A percentile compares a stretch with the other conserved stretches of the same genome.
Conservation (phyloP, 2,888 invertebrate species). For the Tachina fera region DNA sequence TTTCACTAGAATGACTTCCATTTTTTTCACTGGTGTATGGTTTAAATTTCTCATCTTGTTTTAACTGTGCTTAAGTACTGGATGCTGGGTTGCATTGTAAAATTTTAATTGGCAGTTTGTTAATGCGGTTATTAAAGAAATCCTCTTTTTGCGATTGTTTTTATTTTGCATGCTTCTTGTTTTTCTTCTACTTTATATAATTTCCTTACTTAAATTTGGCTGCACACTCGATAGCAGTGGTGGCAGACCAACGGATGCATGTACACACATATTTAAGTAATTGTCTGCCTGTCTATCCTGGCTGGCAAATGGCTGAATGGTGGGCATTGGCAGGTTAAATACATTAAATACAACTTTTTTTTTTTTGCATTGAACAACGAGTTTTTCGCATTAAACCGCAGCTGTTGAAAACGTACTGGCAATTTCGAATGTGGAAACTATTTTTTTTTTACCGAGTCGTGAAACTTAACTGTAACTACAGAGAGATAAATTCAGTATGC, state of each 20-base stretch:
- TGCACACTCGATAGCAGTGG: constrained; percentile 25
- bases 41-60: background rate
- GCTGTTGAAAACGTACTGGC: constrained; percentile 53
- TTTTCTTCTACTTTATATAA: constrained; percentile 36
- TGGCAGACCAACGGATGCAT: background rate
- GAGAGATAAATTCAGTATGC: background rate
- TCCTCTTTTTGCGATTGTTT: constrained; percentile 38
- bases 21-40: too few species aligned
- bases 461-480: constrained; percentile 10
- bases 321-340: background rate
- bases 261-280: background rate
- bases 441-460: constrained; percentile 23
- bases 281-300: constrained; percentile 1
- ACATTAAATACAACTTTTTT: constrained; percentile 36
- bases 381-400: constrained; percentile 50
- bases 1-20: too few species aligned
- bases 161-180: background rate
- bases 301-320: background rate
- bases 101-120: constrained; percentile 67
- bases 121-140: constrained; percentile 62
- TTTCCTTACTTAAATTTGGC: constrained; percentile 47
- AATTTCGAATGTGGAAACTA: constrained; percentile 14
- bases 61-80: constrained; percentile 30
- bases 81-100: constrained; percentile 44
- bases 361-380: background rate